phyloP scores from a whole-genome alignment of 2,888 invertebrate genomes.

The Caradrina kadenii region DNA sequence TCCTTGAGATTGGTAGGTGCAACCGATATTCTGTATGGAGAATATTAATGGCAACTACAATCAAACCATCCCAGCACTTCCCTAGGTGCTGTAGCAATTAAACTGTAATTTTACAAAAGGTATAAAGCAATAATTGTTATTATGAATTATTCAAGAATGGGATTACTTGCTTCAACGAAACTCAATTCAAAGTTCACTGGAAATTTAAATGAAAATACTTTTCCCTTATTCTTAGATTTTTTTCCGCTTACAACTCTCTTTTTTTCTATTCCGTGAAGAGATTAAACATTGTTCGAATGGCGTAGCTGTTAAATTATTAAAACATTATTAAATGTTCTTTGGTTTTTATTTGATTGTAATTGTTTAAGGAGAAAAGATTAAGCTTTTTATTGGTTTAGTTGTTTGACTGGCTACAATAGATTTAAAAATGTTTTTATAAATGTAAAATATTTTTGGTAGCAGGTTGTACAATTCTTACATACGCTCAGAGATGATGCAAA shows the following conservation, averaged over 20 bases:
- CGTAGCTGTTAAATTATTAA: conserved; percentile 63
- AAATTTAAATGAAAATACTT: conserved; percentile 81
- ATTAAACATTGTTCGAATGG: conserved; percentile 78
- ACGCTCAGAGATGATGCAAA: too few relatives aligned
- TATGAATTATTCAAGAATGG: conserved; percentile 75
- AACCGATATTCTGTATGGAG: too few relatives aligned
- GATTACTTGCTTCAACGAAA: conserved; percentile 79
- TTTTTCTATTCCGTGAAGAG: conserved; percentile 75
- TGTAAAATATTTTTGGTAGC: too few relatives aligned
- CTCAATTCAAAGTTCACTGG: conserved; percentile 80
- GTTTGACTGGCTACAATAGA: too few relatives aligned
- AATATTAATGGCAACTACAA: too few relatives aligned
- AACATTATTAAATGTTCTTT: conserved; percentile 57
- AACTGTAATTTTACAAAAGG: conserved; percentile 54
- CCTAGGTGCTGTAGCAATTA: conserved; percentile 10
- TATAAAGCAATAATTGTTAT: conserved; percentile 67
- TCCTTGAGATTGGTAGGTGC: too few relatives aligned
- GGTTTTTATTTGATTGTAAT: conserved; percentile 54
- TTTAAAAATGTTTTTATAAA: neutral
- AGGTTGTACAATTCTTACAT: too few relatives aligned
- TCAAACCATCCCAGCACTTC: neutral
- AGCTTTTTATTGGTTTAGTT: conserved; percentile 1
- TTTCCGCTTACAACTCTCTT: conserved; percentile 73
- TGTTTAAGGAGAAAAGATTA: conserved; percentile 25
- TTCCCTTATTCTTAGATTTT: conserved; percentile 71